These are phyloP conservation scores for Lochmaea crataegi DNA, from an alignment of 2,888 invertebrate species.

Conservation along the genomic window DNA sequence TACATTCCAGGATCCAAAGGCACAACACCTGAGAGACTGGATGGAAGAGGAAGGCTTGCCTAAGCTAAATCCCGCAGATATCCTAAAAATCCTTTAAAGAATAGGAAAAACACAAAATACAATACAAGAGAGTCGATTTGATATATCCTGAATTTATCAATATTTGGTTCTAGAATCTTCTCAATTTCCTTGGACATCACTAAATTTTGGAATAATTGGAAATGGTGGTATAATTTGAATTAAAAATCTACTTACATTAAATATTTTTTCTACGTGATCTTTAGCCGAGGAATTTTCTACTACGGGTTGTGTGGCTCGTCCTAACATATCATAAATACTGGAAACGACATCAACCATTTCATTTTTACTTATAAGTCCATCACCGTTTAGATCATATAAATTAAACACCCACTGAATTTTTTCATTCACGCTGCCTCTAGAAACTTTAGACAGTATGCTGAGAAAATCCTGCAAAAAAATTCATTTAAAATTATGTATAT, in stretches of 20 bases:
- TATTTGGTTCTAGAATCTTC: too few relatives aligned
- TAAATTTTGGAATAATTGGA: too few relatives aligned
- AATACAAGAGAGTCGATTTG: too few relatives aligned
- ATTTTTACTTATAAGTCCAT: conserved; percentile 84
- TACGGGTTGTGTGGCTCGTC: conserved; percentile 80
- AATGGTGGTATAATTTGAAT: not conserved
- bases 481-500: too few relatives aligned
- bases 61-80: too few relatives aligned
- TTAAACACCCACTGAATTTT: conserved; percentile 91
- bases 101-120: too few relatives aligned
- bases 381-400: conserved; percentile 87
- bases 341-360: conserved; percentile 88
- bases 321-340: conserved; percentile 89
- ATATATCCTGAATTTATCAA: too few relatives aligned
- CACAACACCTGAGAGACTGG: too few relatives aligned
- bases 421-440: conserved; percentile 85
- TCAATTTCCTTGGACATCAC: too few relatives aligned
- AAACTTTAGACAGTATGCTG: conserved; percentile 84
- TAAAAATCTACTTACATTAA: conserved; percentile 73
- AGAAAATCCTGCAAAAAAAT: conserved; percentile 79
- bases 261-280: conserved; percentile 88
- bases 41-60: too few relatives aligned
- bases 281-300: conserved; percentile 79
- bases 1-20: too few relatives aligned
- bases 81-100: too few relatives aligned